Conservation (phyloP, 2,888 invertebrate genomes). For the Acheta domesticus region DNA sequence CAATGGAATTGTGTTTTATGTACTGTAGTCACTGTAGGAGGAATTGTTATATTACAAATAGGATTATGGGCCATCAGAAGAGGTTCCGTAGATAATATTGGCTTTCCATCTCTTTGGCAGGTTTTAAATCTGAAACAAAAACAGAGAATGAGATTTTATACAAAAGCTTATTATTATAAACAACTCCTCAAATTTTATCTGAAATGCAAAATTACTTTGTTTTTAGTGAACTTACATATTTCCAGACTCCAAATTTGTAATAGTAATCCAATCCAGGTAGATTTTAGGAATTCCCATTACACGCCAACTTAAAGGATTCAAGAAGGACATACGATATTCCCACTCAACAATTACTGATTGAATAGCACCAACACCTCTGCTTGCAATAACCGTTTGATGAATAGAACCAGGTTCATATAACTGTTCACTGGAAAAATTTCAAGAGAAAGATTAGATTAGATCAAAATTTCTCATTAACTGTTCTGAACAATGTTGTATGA, state of each 20-base stretch:
- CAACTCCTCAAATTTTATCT: background rate
- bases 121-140: background rate
- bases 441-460: too few species aligned
- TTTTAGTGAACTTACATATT: slow-evolving; percentile 54
- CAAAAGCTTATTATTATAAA: background rate
- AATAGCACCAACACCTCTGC: slow-evolving; percentile 63
- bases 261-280: slow-evolving; percentile 65
- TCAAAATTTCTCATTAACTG: background rate
- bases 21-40: background rate
- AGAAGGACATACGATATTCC: slow-evolving; percentile 72
- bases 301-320: slow-evolving; percentile 83
- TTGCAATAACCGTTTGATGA: slow-evolving; percentile 65
- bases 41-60: background rate
- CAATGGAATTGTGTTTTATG: background rate
- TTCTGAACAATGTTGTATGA: background rate
- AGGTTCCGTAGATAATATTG: background rate
- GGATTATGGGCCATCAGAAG: background rate
- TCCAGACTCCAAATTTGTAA: slow-evolving; percentile 69
- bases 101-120: background rate
- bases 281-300: slow-evolving; percentile 69
- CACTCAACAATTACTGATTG: slow-evolving; percentile 69
- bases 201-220: background rate
- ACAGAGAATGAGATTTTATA: background rate
- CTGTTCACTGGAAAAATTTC: slow-evolving; percentile 42
- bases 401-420: slow-evolving; percentile 69